Percentiles rank a stretch among this genome's conserved stretches.
Evolutionary conservation across 2,113 vertebrate species (phyloP).

Genomic region (Numida meleagris): DNA sequence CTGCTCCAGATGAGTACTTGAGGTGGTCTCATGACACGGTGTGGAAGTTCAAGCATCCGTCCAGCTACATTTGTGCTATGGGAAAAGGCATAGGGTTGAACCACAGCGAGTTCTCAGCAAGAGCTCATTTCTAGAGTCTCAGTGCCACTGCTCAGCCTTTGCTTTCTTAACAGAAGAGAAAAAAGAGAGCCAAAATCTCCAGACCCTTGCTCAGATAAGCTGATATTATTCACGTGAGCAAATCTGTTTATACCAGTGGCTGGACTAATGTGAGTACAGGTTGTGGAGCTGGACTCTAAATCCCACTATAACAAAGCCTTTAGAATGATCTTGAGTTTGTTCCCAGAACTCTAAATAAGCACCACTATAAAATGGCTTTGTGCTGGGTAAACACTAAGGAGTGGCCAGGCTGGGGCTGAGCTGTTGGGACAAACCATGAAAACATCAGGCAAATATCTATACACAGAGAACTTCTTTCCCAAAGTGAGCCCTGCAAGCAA

Average conservation of each 20-base stretch:
- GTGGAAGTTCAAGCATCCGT: not conserved
- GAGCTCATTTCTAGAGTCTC: not conserved
- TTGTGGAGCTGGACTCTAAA: conserved; percentile 18
- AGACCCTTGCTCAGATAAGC: conserved; percentile 3
- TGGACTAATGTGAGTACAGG: not conserved
- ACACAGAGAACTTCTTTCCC: not conserved
- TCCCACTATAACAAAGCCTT: conserved; percentile 4
- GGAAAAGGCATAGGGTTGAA: not conserved
- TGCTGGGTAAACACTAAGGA: not conserved
- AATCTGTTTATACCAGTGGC: conserved; percentile 2
- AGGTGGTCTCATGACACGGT: not conserved
- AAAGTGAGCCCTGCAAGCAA: not conserved
- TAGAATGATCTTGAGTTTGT: not conserved
- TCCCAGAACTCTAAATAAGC: conserved; percentile 5
- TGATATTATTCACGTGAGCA: not conserved
- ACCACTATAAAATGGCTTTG: not conserved
- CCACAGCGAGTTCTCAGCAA: not conserved
- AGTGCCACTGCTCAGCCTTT: not conserved
- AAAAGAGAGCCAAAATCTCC: not conserved
- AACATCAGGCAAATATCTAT: not conserved
- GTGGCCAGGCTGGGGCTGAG: not conserved
- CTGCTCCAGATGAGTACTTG: accelerated
- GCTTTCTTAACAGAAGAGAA: not conserved
- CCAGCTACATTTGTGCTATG: not conserved
- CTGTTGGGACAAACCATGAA: not conserved